Evolutionary conservation across 2,888 invertebrate genomes (phyloP).

Genomic region (Pediacus dermestoides): DNA sequence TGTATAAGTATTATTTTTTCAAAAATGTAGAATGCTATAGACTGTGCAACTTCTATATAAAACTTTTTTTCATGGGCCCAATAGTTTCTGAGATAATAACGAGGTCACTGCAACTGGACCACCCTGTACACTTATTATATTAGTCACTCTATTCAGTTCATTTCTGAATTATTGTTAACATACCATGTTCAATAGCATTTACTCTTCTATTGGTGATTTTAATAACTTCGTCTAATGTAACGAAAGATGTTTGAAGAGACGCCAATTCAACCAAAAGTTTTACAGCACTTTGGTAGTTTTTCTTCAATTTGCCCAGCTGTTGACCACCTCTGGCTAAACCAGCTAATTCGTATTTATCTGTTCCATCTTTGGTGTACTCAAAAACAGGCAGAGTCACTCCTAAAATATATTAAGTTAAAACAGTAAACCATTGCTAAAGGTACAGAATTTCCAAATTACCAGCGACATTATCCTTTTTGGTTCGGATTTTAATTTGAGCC

Average conservation of each 20-base stretch:
- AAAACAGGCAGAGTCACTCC: conserved; percentile 96
- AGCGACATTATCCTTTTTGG: conserved; percentile 98
- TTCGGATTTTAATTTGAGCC: conserved; percentile 94
- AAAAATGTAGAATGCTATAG: too few relatives aligned
- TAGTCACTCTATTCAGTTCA: neutral
- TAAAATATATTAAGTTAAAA: conserved; percentile 20
- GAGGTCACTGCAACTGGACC: too few relatives aligned
- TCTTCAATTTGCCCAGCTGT: conserved; percentile 93
- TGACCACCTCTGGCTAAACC: conserved; percentile 97
- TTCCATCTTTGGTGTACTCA: conserved; percentile 90
- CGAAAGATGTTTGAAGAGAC: conserved; percentile 96
- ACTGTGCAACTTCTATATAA: too few relatives aligned
- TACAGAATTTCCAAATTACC: conserved; percentile 23
- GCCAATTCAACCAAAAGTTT: conserved; percentile 95
- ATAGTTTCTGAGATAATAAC: too few relatives aligned
- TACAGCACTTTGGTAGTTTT: conserved; percentile 95
- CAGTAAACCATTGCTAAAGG: conserved; percentile 2
- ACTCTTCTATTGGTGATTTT: conserved; percentile 99
- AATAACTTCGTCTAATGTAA: conserved; percentile 97
- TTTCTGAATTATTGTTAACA: conserved; percentile 36
- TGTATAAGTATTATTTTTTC: too few relatives aligned
- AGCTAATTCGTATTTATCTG: conserved; percentile 94
- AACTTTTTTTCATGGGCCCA: too few relatives aligned
- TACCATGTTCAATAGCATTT: conserved; percentile 98
- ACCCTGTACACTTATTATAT: too few relatives aligned